These are phyloP conservation scores for Heterodera schachtii DNA, from an alignment of 1,140 invertebrate species.

Conservation along the genomic window DNA sequence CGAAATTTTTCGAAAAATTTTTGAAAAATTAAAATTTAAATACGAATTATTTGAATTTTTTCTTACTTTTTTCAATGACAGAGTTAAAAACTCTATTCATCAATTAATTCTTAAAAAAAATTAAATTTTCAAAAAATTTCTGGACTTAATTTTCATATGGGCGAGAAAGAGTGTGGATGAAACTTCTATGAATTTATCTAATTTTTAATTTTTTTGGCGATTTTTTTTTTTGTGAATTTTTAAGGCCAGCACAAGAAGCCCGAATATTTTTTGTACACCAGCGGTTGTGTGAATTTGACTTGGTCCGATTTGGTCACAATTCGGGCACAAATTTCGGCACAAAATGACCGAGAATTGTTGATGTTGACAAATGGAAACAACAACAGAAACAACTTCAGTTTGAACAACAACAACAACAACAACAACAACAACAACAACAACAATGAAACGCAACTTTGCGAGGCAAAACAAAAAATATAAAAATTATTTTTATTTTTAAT, in stretches of 20 bases:
- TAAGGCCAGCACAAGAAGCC: conserved; percentile 54
- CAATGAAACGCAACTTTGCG: conserved; percentile 47
- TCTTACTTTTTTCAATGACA: too few species aligned
- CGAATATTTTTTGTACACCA: conserved; percentile 57
- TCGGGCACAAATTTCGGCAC: conserved; percentile 14
- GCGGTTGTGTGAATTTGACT: conserved; percentile 55
- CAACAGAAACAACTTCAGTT: conserved; percentile 8
- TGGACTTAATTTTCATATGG: too few species aligned
- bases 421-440: background rate
- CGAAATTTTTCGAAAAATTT: too few species aligned
- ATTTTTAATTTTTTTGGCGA: too few species aligned
- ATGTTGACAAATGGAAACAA: background rate
- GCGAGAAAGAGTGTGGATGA: too few species aligned
- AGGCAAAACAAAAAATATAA: conserved; percentile 23
- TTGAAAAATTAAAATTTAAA: too few species aligned
- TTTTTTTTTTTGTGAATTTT: conserved; percentile 1
- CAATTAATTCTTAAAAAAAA: too few species aligned
- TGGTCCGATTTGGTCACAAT: conserved; percentile 39
- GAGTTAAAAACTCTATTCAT: too few species aligned
- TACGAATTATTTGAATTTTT: too few species aligned
- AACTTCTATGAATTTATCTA: too few species aligned
- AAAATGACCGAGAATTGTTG: background rate
- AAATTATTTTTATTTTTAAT: background rate
- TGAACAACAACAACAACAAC: background rate
- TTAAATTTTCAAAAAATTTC: too few species aligned